Base-by-base conservation (phyloP, 1,140 invertebrate genomes). In the Popillia japonica region DNA sequence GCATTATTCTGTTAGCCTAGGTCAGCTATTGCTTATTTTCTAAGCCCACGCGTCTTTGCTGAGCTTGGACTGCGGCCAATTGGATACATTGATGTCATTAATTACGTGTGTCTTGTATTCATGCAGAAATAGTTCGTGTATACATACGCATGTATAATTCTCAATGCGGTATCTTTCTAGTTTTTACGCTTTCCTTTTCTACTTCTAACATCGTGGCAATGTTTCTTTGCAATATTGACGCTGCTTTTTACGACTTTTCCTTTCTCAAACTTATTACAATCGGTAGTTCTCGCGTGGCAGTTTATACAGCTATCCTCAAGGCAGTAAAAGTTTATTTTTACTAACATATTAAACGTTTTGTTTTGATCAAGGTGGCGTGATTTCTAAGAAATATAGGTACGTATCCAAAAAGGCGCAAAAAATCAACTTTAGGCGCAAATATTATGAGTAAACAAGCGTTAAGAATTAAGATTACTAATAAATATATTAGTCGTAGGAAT, bases 1-100 rank as follows among this genome's bases (percentile, higher is more conserved):
- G 41, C 72, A 74, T 74, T 74, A 74, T 74, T 34, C 72, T 14
- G 72, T 74, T 74, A 74, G 34, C 72, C 72, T 74, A 74, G 72
- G 72, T 74, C 72, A 74, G 72, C 34, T 0, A 74, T 44, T 74
- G 72, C 72, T 74, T 74, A 74, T 74, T 74, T 74, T 74, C 72
- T 74, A 74, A 41, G 41, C 72, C 72, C 72, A 74, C 72, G 72
- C 41, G 72, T 17, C 34, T 74, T 22, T 68, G 27, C 61, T 34
- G 61, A 27, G 72, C 72, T 34, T 74, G 72, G 72, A 74, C 14
- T 44, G 72, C 72, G 41, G 72, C 72, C 72, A 74, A 74, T 34
- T 11, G 40, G 72, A 41, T 74, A 34, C 72, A 23, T 74, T 42
- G 72, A 74, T 74, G 72, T 74, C 72, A 74, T 74, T 74, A 74